Base-by-base conservation (phyloP, 2,888 invertebrate genomes). In the Melieria picta region DNA sequence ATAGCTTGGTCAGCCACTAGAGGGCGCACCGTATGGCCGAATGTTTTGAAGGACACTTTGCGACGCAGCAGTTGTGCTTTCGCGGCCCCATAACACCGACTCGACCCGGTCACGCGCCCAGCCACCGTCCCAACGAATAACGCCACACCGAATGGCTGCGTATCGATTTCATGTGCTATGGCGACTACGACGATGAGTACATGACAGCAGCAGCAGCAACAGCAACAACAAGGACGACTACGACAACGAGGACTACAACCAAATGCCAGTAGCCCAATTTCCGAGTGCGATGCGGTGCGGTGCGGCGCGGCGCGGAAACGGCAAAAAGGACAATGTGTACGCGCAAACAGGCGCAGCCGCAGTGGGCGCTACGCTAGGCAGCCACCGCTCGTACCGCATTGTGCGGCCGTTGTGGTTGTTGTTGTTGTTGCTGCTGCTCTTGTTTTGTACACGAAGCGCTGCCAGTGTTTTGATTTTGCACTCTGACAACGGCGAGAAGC, bases 311-410 rank as follows among this genome's bases (percentile, higher is more conserved):
- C 56, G 13, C 43, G 50, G 62, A 65, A 16, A 64, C 60, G 6
- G 61, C 64, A 73, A 76, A 74, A 77, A 75, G 74, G 74, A 76
- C 73, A 73, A 72, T 66, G 72, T 73, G 67, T 75, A 74, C 72
- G 74, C 66, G 74, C 66, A 75, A 67, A 70, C 56, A 76, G 74
- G 73, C 75, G 75, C 78, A 77, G 75, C 72, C 78, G 78, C 77
- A 70, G 52, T 69, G 70, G 61, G 56, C 63, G 71, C 71, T 75
- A 77, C 76, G 73, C 74, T 72, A 74, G 73, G 73, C 73, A 72
- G 75, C 56, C 60, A 60, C 55, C 68, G 75, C 76, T 76, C 75
- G 77, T 77, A 75, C 72, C 70, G 65, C 66, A 42, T 43, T 60
- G 43, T 70, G 65, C 65, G 60, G 52, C 42, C 61, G 62, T 71